A percentile compares a stretch with the other conserved stretches of the same genome.
Evolutionary conservation across 2,113 vertebrate genomes (phyloP).

Genomic region (Tragulus kanchil): DNA sequence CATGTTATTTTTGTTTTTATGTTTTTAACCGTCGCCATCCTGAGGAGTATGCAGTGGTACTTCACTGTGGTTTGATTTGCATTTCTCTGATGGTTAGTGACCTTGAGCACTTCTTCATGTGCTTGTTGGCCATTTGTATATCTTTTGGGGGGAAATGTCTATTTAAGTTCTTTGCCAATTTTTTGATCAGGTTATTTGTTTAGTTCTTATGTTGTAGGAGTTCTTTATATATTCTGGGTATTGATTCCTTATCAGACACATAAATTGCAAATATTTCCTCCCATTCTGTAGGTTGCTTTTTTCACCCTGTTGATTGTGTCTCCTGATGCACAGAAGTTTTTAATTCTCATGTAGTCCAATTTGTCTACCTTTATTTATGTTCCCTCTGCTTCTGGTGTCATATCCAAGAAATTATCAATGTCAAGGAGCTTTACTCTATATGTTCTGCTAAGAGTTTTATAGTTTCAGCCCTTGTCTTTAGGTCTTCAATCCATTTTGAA

Average conservation of each 20-base stretch:
- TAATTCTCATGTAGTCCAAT: neutral
- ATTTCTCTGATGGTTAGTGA: constrained; percentile 10
- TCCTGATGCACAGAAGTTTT: neutral
- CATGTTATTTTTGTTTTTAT: constrained; percentile 40
- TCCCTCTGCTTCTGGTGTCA: neutral
- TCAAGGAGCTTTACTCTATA: neutral
- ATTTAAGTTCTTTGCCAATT: neutral
- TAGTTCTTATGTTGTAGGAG: neutral
- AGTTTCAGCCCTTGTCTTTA: neutral
- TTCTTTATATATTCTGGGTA: neutral
- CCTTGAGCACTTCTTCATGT: neutral
- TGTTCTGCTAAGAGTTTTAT: constrained; percentile 27
- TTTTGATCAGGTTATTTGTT: neutral
- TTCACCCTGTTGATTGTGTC: neutral
- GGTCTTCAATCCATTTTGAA: neutral
- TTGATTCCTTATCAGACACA: neutral
- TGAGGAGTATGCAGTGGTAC: neutral
- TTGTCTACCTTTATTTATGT: constrained; percentile 8
- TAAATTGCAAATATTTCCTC: constrained; percentile 26
- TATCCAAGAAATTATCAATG: neutral
- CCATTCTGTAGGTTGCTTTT: neutral
- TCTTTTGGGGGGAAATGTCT: neutral
- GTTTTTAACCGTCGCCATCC: neutral
- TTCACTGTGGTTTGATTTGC: constrained; percentile 43
- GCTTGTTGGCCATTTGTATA: neutral